phyloP scores from a whole-genome alignment of 2,797 vertebrate species.

The Peromyscus eremicus region DNA sequence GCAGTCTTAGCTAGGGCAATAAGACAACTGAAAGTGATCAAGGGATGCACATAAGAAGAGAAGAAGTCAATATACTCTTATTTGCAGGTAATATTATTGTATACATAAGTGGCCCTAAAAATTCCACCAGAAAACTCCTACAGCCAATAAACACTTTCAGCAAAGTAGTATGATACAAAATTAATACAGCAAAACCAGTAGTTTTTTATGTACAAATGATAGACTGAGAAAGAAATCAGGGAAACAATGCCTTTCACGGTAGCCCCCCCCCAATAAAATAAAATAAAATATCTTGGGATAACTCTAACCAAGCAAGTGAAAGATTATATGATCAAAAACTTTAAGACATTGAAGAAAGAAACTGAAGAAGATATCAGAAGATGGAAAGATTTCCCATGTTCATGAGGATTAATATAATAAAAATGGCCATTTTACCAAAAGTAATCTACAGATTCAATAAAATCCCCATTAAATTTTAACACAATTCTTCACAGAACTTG shows the following conservation, averaged over 20 bases:
- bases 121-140: background rate
- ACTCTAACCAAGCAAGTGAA: background rate
- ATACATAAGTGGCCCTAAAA: background rate
- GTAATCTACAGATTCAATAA: background rate
- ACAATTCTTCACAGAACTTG: background rate
- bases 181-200: background rate
- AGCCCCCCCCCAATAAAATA: background rate
- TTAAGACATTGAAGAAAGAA: background rate
- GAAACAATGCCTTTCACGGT: background rate
- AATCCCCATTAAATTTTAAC: background rate
- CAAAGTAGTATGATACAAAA: background rate
- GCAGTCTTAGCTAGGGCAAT: background rate
- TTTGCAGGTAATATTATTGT: background rate
- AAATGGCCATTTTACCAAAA: background rate
- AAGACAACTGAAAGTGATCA: background rate
- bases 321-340: background rate
- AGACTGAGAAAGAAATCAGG: background rate
- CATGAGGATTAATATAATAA: background rate
- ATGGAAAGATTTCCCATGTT: background rate
- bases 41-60: background rate
- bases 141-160: background rate
- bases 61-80: background rate
- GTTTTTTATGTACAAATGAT: background rate
- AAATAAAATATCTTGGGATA: background rate
- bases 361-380: background rate